Evolutionary conservation across 2,113 vertebrate genomes (phyloP), one percentile per base, ranked within the genome.

Genomic region (Gobius niger): DNA sequence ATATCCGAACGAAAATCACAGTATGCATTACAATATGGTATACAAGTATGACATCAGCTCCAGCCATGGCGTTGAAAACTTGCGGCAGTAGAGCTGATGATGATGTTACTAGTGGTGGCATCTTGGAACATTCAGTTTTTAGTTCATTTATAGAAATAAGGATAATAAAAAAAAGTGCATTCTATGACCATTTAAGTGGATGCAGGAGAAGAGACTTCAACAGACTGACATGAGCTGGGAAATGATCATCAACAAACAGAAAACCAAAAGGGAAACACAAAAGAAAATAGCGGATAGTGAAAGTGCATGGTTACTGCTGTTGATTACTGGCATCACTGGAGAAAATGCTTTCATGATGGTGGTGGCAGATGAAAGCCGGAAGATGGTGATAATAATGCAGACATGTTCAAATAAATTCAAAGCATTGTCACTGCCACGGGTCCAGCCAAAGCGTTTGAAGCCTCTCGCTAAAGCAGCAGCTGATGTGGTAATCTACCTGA

Each of bases 361-460:
- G 24, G 12, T 24, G 5, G 9, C 18, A 2, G 18, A 24, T 54
- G 52, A 54, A 54, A 57, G 24, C 24, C 13, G 12, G 24, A 15
- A 57, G 24, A 6, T 40, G 54, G 5, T 34, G 54, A 57, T 57
- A 24, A 7, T 60, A 42, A 60, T 44, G 34, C 40, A 44, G 40
- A 14, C 42, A 42, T n/a, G 19, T 57, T 40, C 24, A 57, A 57
- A 34, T 40, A 40, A 57, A 57, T 57, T 57, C 54, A 57, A 57
- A 40, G 57, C 9, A 44, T 6, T 15, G 57, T 4, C 9, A 14
- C 14, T 60, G 57, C 16, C 57, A 44, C 57, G 9, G 14, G 40
- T 60, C 57, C 57, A 42, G 57, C 41, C 4, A 12, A 57, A 40
- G 54, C 54, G 24, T 60, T 60, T 60, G 57, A 60, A 42, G 40